phyloP scores from a whole-genome alignment of 1,140 invertebrate species.

The Drosophila varians region DNA sequence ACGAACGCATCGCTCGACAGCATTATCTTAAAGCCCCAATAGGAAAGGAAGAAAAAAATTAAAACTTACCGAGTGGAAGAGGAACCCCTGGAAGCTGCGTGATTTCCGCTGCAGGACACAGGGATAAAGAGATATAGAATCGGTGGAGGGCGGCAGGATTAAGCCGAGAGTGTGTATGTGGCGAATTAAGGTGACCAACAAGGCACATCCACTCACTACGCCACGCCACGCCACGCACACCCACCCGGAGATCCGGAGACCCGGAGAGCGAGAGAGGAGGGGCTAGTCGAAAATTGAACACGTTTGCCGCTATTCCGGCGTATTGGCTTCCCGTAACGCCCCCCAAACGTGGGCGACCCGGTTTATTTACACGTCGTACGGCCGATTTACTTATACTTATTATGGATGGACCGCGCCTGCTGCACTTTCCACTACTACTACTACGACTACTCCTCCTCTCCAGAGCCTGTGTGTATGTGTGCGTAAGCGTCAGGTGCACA shows the following conservation, averaged over 20 bases:
- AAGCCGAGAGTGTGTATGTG: constrained; percentile 36
- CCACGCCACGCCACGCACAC: constrained; percentile 11
- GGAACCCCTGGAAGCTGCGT: constrained; percentile 21
- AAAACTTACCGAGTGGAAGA: constrained; percentile 11
- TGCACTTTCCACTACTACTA: constrained; percentile 67
- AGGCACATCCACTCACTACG: constrained; percentile 20
- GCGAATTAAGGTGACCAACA: constrained; percentile 51
- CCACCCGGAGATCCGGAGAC: neutral
- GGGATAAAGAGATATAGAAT: constrained; percentile 38
- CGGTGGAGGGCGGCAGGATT: constrained; percentile 40
- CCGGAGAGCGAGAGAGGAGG: constrained; percentile 5
- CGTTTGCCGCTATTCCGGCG: constrained; percentile 38
- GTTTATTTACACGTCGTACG: constrained; percentile 68
- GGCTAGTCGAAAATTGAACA: constrained; percentile 42
- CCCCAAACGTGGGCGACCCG: constrained; percentile 57
- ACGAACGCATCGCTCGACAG: constrained; percentile 35
- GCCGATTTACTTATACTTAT: constrained; percentile 19
- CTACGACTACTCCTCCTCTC: constrained; percentile 1
- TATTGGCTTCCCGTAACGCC: constrained; percentile 10
- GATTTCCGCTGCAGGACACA: constrained; percentile 23
- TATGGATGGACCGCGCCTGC: constrained; percentile 54
- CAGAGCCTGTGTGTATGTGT: constrained; percentile 7
- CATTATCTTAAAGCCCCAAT: constrained; percentile 22
- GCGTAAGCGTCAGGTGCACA: constrained; percentile 38
- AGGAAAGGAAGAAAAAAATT: constrained; percentile 12